Conservation (phyloP, 2,888 invertebrate genomes). For the Acholoe squamosa region DNA sequence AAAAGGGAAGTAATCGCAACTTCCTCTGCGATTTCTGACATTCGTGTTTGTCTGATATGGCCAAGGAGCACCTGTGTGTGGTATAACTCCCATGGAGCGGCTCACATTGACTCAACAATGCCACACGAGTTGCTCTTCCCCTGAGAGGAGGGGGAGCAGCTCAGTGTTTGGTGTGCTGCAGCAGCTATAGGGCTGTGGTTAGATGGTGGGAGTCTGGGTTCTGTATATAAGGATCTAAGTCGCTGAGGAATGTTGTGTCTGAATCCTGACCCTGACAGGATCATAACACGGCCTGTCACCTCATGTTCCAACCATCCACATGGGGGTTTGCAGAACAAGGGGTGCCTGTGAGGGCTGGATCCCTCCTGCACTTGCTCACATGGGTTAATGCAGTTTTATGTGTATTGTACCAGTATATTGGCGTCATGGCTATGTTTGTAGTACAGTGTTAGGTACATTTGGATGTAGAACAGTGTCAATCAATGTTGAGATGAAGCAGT, state of each 20-base stretch:
- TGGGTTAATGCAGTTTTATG: too few species aligned
- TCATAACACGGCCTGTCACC: conserved; percentile 31
- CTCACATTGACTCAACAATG: not conserved
- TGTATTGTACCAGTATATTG: too few species aligned
- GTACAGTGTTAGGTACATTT: too few species aligned
- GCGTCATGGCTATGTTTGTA: too few species aligned
- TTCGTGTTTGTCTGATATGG: too few species aligned
- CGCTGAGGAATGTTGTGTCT: conserved; percentile 24
- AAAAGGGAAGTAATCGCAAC: too few species aligned
- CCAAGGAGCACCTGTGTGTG: too few species aligned
- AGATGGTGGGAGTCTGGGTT: not conserved
- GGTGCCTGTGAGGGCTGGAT: too few species aligned
- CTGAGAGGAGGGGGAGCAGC: not conserved
- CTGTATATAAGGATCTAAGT: not conserved
- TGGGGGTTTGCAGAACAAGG: not conserved
- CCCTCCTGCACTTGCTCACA: too few species aligned
- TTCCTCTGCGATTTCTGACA: too few species aligned
- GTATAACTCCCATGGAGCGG: not conserved
- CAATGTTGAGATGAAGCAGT: too few species aligned
- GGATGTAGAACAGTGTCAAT: too few species aligned
- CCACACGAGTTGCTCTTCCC: not conserved
- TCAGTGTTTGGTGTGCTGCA: not conserved
- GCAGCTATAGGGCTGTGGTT: not conserved
- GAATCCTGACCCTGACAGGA: not conserved
- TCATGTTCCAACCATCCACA: not conserved